A percentile compares a stretch with the other conserved stretches of the same genome.
These are phyloP conservation scores for Natrix natrix DNA, from an alignment of 2,797 vertebrate genomes.

Conservation along the genomic window DNA sequence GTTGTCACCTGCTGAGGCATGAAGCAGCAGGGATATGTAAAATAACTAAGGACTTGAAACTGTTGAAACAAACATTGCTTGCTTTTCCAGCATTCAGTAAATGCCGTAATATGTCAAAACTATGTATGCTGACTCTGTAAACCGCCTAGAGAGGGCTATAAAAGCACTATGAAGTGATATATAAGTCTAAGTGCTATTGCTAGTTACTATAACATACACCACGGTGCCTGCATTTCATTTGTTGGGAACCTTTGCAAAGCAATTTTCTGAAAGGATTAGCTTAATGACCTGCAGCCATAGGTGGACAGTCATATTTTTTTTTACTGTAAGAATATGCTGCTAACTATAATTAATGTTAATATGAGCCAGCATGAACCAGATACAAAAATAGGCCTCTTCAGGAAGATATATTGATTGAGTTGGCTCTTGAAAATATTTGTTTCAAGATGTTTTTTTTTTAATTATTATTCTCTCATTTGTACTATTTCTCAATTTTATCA, in stretches of 20 bases:
- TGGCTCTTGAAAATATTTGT: rapidly evolving
- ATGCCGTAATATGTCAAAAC: neutral
- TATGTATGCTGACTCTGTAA: neutral
- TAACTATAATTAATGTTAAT: neutral
- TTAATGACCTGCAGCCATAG: neutral
- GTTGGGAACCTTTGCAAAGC: neutral
- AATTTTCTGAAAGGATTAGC: neutral
- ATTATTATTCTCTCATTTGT: constrained; percentile 2
- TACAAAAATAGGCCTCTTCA: neutral
- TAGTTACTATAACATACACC: neutral
- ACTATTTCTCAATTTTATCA: constrained; percentile 59
- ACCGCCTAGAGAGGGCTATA: too few species aligned
- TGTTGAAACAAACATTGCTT: neutral
- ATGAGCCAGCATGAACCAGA: neutral
- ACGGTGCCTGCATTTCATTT: neutral
- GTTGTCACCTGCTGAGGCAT: neutral
- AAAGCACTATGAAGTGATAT: too few species aligned
- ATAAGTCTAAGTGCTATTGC: too few species aligned
- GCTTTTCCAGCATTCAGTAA: neutral
- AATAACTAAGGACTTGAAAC: neutral
- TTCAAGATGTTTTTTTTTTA: neutral
- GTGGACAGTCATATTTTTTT: neutral
- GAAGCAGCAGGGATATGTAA: neutral
- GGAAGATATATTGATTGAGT: neutral
- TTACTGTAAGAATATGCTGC: neutral